Evolutionary conservation across 2,797 vertebrate genomes (phyloP).

Genomic region (Lacerta bilineata): DNA sequence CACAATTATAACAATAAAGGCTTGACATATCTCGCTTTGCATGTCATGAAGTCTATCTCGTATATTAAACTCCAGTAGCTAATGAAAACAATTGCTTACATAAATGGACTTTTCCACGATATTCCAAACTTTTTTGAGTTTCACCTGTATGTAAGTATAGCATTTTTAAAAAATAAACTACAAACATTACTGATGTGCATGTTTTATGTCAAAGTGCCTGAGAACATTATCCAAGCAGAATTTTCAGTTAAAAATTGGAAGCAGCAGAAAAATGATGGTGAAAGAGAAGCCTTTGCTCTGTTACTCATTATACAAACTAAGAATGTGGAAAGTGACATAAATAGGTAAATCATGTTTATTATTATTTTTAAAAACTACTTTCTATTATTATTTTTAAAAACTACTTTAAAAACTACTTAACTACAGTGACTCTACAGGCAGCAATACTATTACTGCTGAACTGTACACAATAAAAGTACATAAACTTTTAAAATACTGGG

Average conservation of each 20-base stretch:
- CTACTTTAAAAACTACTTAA: neutral
- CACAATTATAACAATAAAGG: too few relatives aligned
- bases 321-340: neutral
- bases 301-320: constrained; percentile 9
- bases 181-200: constrained; percentile 11
- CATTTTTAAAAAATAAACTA: constrained; percentile 1
- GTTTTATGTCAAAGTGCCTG: neutral
- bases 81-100: too few relatives aligned
- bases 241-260: constrained; percentile 2
- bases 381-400: neutral
- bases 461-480: neutral
- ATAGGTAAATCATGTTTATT: neutral
- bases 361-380: neutral
- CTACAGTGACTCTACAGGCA: neutral
- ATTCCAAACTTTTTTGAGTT: too few relatives aligned
- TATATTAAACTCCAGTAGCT: too few relatives aligned
- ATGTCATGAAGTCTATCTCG: too few relatives aligned
- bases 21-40: too few relatives aligned
- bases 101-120: too few relatives aligned
- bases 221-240: neutral
- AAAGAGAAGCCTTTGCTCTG: neutral
- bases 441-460: neutral
- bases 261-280: neutral
- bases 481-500: constrained; percentile 7
- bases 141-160: neutral